phyloP scores from a whole-genome alignment of 2,113 vertebrate genomes.

The Cyanistes caeruleus region DNA sequence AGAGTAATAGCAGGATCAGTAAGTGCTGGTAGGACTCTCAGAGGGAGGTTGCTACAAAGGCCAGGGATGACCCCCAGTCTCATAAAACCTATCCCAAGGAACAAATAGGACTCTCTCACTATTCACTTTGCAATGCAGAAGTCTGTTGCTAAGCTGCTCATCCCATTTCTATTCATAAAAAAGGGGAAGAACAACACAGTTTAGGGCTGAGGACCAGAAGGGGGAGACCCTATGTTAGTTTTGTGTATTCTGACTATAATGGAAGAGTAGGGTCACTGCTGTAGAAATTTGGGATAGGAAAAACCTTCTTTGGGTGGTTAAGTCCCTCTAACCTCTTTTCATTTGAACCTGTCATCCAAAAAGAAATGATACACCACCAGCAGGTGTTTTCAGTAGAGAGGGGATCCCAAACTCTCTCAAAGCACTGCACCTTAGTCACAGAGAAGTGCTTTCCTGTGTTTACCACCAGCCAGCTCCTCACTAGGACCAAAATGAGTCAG shows the following conservation, averaged over 20 bases:
- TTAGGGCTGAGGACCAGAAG: neutral
- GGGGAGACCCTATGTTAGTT: neutral
- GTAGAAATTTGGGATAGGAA: neutral
- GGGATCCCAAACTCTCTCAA: neutral
- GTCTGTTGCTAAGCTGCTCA: neutral
- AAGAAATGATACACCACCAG: neutral
- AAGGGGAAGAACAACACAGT: neutral
- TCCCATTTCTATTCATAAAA: neutral
- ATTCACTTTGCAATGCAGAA: neutral
- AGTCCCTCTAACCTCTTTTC: neutral
- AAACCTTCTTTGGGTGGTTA: neutral
- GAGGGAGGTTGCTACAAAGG: neutral
- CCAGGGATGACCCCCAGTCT: neutral
- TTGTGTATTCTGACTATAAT: neutral
- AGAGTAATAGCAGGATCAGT: neutral
- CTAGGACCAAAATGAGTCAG: neutral
- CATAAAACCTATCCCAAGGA: neutral
- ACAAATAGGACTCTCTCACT: neutral
- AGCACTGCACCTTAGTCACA: neutral
- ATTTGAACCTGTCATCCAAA: neutral
- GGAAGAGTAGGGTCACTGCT: neutral
- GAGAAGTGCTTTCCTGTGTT: neutral
- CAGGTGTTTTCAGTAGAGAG: neutral
- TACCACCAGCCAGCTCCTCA: neutral
- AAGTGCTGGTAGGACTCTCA: neutral